phyloP scores from a whole-genome alignment of 2,797 vertebrate genomes.

The Synanceia verrucosa region DNA sequence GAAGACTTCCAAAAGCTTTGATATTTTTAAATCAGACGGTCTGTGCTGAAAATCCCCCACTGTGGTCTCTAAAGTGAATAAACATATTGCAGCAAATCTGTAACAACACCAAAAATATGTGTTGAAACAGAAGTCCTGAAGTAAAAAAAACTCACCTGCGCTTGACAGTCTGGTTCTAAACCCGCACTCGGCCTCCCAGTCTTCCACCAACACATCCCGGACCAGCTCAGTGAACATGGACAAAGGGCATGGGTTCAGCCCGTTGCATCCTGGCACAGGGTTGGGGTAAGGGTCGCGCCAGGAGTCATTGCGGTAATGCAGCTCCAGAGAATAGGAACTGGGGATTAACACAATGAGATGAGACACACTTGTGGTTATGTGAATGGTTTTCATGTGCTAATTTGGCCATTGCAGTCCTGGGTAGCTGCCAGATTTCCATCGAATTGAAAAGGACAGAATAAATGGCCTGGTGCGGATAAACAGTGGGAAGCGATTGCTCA shows the following conservation, averaged over 20 bases:
- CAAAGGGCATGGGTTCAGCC: constrained; percentile 84
- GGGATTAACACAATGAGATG: constrained; percentile 48
- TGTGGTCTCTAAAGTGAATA: not conserved
- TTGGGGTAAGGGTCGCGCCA: constrained; percentile 80
- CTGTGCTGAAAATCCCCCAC: constrained; percentile 22
- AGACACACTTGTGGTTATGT: constrained; percentile 42
- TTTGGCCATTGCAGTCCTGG: constrained; percentile 41
- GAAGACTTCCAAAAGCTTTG: constrained; percentile 18
- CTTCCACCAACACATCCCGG: constrained; percentile 78
- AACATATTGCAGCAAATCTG: not conserved
- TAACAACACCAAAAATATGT: not conserved
- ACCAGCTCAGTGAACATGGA: constrained; percentile 82
- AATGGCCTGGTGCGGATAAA: constrained; percentile 12
- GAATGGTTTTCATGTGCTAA: constrained; percentile 45
- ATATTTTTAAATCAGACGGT: constrained; percentile 17
- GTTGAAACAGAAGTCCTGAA: not conserved
- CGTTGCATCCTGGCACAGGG: constrained; percentile 84
- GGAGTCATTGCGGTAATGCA: constrained; percentile 89
- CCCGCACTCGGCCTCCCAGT: constrained; percentile 87
- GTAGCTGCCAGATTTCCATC: constrained; percentile 23
- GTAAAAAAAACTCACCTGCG: constrained; percentile 56
- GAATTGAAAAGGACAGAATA: constrained; percentile 24
- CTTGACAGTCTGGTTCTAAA: constrained; percentile 52
- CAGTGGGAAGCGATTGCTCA: constrained; percentile 12
- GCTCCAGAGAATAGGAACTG: constrained; percentile 86